Conservation (phyloP, 2,113 vertebrate genomes). For the Vulpes ferrilata region DNA sequence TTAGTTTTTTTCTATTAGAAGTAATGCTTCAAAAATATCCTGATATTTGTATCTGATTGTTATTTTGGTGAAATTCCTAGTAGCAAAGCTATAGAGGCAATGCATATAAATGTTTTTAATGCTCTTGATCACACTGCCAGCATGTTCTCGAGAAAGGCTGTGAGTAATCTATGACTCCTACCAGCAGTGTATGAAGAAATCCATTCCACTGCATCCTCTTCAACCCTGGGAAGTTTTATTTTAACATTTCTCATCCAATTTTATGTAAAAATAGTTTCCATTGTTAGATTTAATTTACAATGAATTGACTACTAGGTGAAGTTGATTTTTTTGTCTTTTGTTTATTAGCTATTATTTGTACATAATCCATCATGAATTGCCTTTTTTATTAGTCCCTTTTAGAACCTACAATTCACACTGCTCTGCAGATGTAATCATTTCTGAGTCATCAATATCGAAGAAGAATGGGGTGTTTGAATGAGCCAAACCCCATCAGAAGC, state of each 20-base stretch:
- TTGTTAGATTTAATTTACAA: conserved; percentile 63
- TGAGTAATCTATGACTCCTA: conserved; percentile 17
- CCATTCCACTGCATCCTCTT: neutral
- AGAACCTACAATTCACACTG: conserved; percentile 37
- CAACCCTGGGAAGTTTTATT: conserved; percentile 53
- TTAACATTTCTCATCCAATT: conserved; percentile 61
- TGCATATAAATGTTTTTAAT: neutral
- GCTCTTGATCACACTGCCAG: neutral
- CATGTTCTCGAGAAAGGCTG: neutral
- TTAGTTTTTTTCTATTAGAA: neutral
- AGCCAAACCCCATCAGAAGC: conserved; percentile 27
- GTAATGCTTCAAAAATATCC: conserved; percentile 18
- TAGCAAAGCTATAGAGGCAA: conserved; percentile 29
- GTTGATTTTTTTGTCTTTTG: conserved; percentile 61
- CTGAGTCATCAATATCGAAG: conserved; percentile 28
- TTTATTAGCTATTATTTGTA: conserved; percentile 60
- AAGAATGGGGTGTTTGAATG: conserved; percentile 31
- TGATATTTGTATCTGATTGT: conserved; percentile 4
- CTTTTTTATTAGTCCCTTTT: conserved; percentile 51
- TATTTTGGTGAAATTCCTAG: conserved; percentile 44
- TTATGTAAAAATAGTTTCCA: conserved; percentile 39
- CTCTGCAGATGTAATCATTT: conserved; percentile 58
- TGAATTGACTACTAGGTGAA: conserved; percentile 39
- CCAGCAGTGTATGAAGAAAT: neutral
- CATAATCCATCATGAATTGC: conserved; percentile 31